Conservation (phyloP, 92 coral and sea anemone species). For the Epizoanthus scotinus region DNA sequence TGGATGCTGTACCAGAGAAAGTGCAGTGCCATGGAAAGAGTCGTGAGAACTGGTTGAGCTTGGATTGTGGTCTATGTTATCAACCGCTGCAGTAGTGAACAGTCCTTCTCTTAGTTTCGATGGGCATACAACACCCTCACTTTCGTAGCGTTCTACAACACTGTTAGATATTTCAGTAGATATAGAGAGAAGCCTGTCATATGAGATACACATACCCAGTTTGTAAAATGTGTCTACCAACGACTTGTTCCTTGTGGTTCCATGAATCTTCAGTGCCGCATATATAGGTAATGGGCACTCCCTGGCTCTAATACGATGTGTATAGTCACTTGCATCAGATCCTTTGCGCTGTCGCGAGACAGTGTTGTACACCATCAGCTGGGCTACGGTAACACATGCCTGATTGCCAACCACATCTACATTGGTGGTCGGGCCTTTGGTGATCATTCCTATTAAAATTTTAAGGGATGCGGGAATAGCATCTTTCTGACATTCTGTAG, state of each 20-base stretch:
- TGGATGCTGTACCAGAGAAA: conserved; percentile 73
- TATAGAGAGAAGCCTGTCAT: conserved; percentile 60
- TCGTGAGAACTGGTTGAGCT: conserved; percentile 67
- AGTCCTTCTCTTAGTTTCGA: conserved; percentile 48
- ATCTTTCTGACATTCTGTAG: not conserved
- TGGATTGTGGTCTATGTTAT: conserved; percentile 75
- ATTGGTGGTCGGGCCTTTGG: no score
- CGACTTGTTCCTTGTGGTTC: conserved; percentile 52
- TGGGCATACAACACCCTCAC: conserved; percentile 63
- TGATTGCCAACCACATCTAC: no score
- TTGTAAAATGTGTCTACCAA: conserved; percentile 61
- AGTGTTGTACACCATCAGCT: conserved; percentile 5
- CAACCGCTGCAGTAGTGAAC: conserved; percentile 66
- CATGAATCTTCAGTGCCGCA: conserved; percentile 69
- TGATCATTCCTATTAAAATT: no score
- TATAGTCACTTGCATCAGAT: not conserved
- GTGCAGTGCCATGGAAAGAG: conserved; percentile 70
- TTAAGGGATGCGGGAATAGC: no score
- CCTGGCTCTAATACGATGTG: conserved; percentile 40
- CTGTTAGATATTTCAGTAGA: conserved; percentile 61
- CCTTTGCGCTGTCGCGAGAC: not conserved
- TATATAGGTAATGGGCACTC: conserved; percentile 71
- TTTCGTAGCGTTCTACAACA: conserved; percentile 49
- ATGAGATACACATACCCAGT: conserved; percentile 62
- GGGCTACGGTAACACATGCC: no score